Evolutionary conservation across 2,888 invertebrate species (phyloP), one percentile per base, ranked within the genome.

Genomic region (Drosophila conformis): DNA sequence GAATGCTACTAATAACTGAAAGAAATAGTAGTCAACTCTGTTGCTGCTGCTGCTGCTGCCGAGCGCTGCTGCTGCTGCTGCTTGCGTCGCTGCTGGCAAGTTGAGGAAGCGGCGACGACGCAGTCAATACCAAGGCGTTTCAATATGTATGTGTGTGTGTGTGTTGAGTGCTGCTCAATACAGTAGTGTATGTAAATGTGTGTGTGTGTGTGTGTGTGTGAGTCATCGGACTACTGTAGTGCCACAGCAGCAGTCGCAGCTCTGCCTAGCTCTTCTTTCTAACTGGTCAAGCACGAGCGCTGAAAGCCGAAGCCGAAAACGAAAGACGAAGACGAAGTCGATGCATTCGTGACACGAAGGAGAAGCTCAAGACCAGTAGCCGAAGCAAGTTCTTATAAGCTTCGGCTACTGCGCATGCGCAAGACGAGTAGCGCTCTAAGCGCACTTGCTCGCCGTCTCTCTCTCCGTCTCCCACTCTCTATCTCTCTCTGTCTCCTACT

Each of bases 341-440:
- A 60, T 51, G 69, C 72, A 65, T 65, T 78, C 73, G 78, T 61
- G 73, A 73, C 72, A 78, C 89, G 89, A 89, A 91, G 92, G 91
- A 92, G 92, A 91, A 81, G 92, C 92, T 91, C 90, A 93, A 93
- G 90, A 90, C 93, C 93, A 85, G 93, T 91, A 93, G 93, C 92
- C 90, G 91, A 91, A 90, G 91, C 76, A 78, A 80, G 83, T 87
- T 85, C 83, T 83, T 69, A 75, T 77, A 76, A 79, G 73, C 84
- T 83, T 83, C 80, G 80, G 79, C 78, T 80, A 82, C 90, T 88
- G 86, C 90, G 88, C 76, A 77, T 87, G 89, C 89, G 89, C 85
- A 87, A 87, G 82, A 80, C 87, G 70, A 83, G 91, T 91, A 89
- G 89, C 90, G 48, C 72, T 38, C 65, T 49, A 75, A 67, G 63